Evolutionary conservation across 2,797 vertebrate genomes (phyloP).

Genomic region (Chanos chanos): DNA sequence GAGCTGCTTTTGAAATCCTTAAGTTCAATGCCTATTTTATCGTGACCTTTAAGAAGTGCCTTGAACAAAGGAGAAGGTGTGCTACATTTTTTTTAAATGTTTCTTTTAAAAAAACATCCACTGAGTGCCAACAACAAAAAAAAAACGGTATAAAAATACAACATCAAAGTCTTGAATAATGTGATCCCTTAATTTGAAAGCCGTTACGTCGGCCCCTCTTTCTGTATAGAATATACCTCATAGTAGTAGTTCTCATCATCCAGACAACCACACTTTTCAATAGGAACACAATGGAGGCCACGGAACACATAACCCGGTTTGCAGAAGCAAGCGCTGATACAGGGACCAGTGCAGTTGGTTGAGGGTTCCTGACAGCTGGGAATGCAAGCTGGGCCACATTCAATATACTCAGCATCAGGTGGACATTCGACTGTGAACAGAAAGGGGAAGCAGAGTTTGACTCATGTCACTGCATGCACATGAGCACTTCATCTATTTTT

Average conservation of each 20-base stretch:
- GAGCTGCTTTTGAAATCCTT: too few species aligned
- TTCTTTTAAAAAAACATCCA: too few species aligned
- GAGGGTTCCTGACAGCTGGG: constrained; percentile 69
- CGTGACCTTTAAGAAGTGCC: not conserved
- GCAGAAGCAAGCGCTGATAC: constrained; percentile 72
- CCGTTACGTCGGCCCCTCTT: too few species aligned
- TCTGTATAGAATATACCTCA: constrained; percentile 63
- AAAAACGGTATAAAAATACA: too few species aligned
- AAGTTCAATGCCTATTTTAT: too few species aligned
- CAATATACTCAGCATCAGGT: constrained; percentile 64
- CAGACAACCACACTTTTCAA: constrained; percentile 70
- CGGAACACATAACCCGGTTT: constrained; percentile 74
- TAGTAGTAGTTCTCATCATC: constrained; percentile 70
- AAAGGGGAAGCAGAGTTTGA: not conserved
- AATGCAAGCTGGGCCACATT: constrained; percentile 71
- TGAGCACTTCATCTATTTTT: not conserved
- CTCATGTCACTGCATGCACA: too few species aligned
- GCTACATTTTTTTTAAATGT: too few species aligned
- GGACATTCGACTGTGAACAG: constrained; percentile 60
- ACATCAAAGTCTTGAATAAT: too few species aligned
- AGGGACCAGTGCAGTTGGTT: constrained; percentile 65
- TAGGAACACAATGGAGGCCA: constrained; percentile 59
- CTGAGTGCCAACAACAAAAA: too few species aligned
- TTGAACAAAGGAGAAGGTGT: too few species aligned
- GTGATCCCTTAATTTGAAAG: too few species aligned